Base-by-base conservation (phyloP, 2,888 invertebrate genomes). In the Ferdinandea cuprea region DNA sequence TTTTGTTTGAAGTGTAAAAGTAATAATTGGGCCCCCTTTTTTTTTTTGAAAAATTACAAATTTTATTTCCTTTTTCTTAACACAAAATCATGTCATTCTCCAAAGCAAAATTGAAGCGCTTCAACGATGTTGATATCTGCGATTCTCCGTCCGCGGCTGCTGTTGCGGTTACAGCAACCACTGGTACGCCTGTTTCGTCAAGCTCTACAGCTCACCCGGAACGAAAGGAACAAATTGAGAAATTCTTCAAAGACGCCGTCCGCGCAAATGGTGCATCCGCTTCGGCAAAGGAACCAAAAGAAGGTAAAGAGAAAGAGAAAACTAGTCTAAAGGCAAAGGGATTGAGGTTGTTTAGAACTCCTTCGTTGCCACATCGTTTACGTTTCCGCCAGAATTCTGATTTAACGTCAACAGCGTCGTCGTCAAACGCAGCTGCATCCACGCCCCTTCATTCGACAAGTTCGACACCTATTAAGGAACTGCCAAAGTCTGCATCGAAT, bases 61-160 rank as follows among this genome's bases (percentile, higher is more conserved):
- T 28, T 25, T 21, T 1, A 17, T 32, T 32, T 35, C n/a, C n/a
- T n/a, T n/a, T 54, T 11, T 11, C 15, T 40, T 15, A 8, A n/a
- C 7, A 13, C 15, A 8, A 50, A 69, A 73, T 6, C 37, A 91
- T 89, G 89, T 90, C 90, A 32, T 90, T 91, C 69, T 89, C 90
- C 28, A 91, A 91, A 87, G 91, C 91, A 35, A 91, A 91, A 87
- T 87, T 91, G 76, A 91, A 91, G 85, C 89, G 91, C 61, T 91
- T 91, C 77, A 91, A 91, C 52, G 91, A 91, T 78, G 87, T 91
- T 81, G 89, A 90, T 79, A 87, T 88, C 25, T 89, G 88, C 40
- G 88, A 88, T 52, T 89, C 88, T 2, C 89, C 88, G 19, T 87
- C 88, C 15, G 86, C 77, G 63, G 65, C 77, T 4, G 65, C 77